A percentile compares a stretch with the other conserved stretches of the same genome.
Evolutionary conservation across 2,888 invertebrate genomes (phyloP).

Genomic region (Volucella zonaria): DNA sequence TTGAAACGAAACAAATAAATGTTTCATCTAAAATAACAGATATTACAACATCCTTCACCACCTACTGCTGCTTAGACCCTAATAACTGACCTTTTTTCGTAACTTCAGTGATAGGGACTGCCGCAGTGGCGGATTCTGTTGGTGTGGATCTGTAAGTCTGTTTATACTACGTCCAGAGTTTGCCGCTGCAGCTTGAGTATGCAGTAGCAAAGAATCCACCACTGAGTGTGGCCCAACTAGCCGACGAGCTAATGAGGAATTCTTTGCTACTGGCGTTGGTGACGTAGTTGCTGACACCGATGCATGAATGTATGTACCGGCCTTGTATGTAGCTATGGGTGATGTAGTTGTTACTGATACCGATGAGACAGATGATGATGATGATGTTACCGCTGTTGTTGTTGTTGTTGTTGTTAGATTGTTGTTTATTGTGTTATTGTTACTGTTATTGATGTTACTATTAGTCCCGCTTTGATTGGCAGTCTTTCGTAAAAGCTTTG

Average conservation of each 20-base stretch:
- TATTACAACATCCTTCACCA: constrained; percentile 28
- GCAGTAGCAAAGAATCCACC: constrained; percentile 65
- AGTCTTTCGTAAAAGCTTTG: constrained; percentile 81
- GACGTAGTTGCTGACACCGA: constrained; percentile 70
- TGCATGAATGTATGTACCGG: constrained; percentile 35
- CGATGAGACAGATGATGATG: constrained; percentile 30
- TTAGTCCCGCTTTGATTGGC: constrained; percentile 68
- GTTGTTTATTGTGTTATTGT: constrained; percentile 62
- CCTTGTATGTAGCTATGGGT: constrained; percentile 30
- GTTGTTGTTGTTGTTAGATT: constrained; percentile 60
- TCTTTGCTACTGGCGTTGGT: constrained; percentile 71
- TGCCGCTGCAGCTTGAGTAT: constrained; percentile 66
- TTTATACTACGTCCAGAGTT: constrained; percentile 73
- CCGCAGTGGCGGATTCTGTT: constrained; percentile 76
- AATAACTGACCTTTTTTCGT: constrained; percentile 82
- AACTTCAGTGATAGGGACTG: constrained; percentile 79
- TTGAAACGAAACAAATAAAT: constrained; percentile 34
- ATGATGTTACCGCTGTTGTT: background rate
- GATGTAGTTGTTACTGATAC: constrained; percentile 38
- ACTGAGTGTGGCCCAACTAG: constrained; percentile 65
- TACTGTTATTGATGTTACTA: constrained; percentile 71
- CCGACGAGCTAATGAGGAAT: constrained; percentile 72
- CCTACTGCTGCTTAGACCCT: constrained; percentile 74
- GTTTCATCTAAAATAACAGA: constrained; percentile 19
- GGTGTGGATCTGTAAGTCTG: constrained; percentile 70